Evolutionary conservation across 2,113 vertebrate genomes (phyloP).

Genomic region (Pitta sordida): DNA sequence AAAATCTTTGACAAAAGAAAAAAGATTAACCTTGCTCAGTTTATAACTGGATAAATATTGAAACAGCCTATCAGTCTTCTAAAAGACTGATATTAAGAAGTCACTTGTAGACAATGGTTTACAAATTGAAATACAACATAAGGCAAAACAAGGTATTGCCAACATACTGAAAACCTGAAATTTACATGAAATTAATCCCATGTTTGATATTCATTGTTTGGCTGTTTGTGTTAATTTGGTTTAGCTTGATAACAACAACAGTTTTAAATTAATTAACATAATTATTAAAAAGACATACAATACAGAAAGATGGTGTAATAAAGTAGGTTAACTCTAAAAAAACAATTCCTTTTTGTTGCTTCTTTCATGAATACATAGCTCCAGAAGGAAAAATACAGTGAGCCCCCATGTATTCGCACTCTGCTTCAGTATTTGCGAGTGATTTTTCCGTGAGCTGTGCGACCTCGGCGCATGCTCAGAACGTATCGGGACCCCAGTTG

Average conservation of each 20-base stretch:
- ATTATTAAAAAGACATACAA: neutral
- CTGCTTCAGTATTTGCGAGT: too few species aligned
- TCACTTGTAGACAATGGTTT: neutral
- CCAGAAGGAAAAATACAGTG: neutral
- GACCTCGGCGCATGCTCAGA: too few species aligned
- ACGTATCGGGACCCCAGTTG: too few species aligned
- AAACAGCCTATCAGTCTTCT: neutral
- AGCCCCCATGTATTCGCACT: too few species aligned
- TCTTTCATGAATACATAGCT: neutral
- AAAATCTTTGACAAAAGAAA: neutral
- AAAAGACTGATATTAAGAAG: neutral
- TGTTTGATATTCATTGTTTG: neutral
- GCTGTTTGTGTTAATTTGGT: neutral
- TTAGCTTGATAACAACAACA: conserved; percentile 1
- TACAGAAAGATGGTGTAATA: neutral
- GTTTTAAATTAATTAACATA: neutral
- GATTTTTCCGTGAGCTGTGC: too few species aligned
- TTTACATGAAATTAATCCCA: neutral
- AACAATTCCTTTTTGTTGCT: neutral
- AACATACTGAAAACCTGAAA: neutral
- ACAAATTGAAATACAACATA: neutral
- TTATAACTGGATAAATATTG: neutral
- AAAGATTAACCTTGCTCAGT: neutral
- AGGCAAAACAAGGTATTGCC: neutral
- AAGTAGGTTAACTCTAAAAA: neutral